phyloP scores from a whole-genome alignment of 2,888 invertebrate species.

The Nomada lathburiana region DNA sequence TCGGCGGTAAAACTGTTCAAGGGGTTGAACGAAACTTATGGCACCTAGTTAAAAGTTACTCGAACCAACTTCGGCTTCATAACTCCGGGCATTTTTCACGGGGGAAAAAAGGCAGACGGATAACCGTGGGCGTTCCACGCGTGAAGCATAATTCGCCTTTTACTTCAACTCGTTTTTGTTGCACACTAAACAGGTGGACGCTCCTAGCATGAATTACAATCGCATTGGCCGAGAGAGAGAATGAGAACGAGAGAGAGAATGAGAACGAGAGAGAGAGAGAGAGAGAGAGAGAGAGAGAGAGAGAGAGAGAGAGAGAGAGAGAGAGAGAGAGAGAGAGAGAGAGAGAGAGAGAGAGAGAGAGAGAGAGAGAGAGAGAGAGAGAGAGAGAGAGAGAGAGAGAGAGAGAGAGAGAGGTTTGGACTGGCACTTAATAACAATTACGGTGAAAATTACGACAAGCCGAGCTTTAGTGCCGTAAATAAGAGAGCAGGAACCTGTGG shows the following conservation, averaged over 20 bases:
- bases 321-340: background rate
- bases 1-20: slow-evolving; percentile 14
- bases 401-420: slow-evolving; percentile 14
- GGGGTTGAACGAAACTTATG: slow-evolving; percentile 11
- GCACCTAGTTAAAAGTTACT: slow-evolving; percentile 10
- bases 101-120: background rate
- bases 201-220: slow-evolving; percentile 73
- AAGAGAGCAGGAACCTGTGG: slow-evolving; percentile 31
- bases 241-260: background rate
- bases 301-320: background rate
- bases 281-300: background rate
- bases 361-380: background rate
- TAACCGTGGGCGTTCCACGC: background rate
- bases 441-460: slow-evolving; percentile 63
- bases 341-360: background rate
- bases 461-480: slow-evolving; percentile 58
- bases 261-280: background rate
- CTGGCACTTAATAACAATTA: slow-evolving; percentile 74
- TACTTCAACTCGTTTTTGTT: slow-evolving; percentile 58
- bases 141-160: slow-evolving; percentile 34
- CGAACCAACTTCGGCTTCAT: slow-evolving; percentile 14
- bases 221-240: slow-evolving; percentile 40
- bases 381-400: background rate
- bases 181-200: slow-evolving; percentile 26
- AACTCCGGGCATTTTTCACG: slow-evolving; percentile 20